These are phyloP conservation scores for Cebus imitator DNA, from an alignment of 2,113 vertebrate species.

Conservation along the genomic window DNA sequence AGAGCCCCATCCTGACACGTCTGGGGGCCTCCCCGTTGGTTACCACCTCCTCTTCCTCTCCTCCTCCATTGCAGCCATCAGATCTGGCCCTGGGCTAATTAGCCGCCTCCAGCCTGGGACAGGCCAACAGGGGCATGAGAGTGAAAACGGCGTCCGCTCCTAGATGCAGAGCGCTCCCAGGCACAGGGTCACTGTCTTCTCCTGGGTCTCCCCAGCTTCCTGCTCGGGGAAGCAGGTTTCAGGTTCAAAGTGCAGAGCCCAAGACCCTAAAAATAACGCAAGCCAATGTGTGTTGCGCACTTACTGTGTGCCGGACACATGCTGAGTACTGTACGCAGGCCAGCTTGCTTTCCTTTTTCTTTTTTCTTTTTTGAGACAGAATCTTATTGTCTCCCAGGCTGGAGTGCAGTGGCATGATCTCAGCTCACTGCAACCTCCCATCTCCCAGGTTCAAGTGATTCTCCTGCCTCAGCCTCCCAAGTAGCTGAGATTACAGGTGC, in stretches of 20 bases:
- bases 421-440: too few species aligned
- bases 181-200: background rate
- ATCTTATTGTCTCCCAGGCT: too few species aligned
- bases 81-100: background rate
- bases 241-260: background rate
- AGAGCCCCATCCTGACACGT: background rate
- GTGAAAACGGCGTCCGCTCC: background rate
- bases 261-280: background rate
- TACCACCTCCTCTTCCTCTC: background rate
- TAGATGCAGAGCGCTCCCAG: background rate
- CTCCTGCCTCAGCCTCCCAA: too few species aligned
- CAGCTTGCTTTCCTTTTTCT: background rate
- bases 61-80: background rate
- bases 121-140: background rate
- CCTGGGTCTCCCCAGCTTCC: background rate
- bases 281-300: too few species aligned
- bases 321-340: too few species aligned
- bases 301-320: background rate
- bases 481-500: too few species aligned
- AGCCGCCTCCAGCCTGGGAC: background rate
- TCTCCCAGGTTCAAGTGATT: too few species aligned
- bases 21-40: background rate
- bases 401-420: too few species aligned
- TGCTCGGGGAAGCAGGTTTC: background rate
- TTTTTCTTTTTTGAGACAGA: too few species aligned